Evolutionary conservation across 2,797 vertebrate genomes (phyloP).

Genomic region (Denticeps clupeoides): DNA sequence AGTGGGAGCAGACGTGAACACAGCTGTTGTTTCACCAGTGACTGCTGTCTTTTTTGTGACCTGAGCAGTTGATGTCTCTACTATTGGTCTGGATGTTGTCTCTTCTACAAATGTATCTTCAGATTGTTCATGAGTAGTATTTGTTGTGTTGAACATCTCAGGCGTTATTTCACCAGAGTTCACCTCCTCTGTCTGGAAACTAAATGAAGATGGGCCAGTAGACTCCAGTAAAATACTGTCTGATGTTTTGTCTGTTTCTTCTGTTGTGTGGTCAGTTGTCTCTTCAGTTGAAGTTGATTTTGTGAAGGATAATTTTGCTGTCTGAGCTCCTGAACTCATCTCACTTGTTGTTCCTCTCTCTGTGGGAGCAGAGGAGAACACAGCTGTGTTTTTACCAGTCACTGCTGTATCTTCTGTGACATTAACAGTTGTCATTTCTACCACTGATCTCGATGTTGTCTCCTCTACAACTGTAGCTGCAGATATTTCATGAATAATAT

Average conservation of each 20-base stretch:
- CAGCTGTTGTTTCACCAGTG: not conserved
- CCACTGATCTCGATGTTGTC: not conserved
- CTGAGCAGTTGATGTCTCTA: too few relatives aligned
- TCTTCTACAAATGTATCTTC: conserved; percentile 10
- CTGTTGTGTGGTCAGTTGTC: not conserved
- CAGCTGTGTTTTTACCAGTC: not conserved
- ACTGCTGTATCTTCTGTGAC: not conserved
- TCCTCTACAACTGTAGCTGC: conserved; percentile 11
- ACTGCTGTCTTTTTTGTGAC: not conserved
- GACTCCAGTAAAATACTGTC: not conserved
- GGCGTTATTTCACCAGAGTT: conserved; percentile 6
- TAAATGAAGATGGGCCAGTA: too few relatives aligned
- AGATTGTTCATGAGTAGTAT: not conserved
- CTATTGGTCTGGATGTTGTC: not conserved
- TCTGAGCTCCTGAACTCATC: not conserved
- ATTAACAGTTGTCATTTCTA: too few relatives aligned
- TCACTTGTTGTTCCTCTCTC: not conserved
- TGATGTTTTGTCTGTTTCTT: too few relatives aligned
- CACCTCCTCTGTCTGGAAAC: conserved; percentile 3
- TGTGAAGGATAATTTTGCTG: too few relatives aligned
- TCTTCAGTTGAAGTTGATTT: not conserved
- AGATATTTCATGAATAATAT: not conserved
- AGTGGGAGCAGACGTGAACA: conserved; percentile 1
- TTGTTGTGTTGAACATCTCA: conserved; percentile 6
- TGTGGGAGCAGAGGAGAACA: conserved; percentile 1